Base-by-base conservation (phyloP, 2,113 vertebrate genomes). In the Petaurus breviceps region DNA sequence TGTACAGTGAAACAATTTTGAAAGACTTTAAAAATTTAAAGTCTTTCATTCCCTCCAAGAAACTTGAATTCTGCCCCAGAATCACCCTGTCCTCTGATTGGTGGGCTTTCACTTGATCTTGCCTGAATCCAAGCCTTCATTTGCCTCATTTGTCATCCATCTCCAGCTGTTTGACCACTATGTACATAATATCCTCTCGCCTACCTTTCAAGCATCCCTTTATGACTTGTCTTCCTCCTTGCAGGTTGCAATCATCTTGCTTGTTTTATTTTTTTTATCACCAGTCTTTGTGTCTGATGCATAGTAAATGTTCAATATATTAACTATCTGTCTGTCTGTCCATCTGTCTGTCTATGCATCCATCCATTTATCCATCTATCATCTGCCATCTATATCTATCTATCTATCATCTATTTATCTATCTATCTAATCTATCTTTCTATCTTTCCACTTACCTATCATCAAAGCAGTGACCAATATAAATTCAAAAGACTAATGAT, bases 81-180 rank as follows among this genome's bases (percentile, higher is more conserved):
- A 57, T 9, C 55, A 57, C 97, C 98, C 98, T 97, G 97, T 94
- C 94, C 97, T 96, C 98, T 98, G 96, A 98, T 98, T 97, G 97
- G 96, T 95, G 97, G 97, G 47, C 97, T 97, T 96, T 96, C 31
- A 92, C 95, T 96, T 97, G 90, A 98, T 97, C 97, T 98, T 98
- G 97, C 98, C 98, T 98, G 96, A 89, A 95, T 31, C 4, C 57
- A 68, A 14, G 11, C 12, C 10, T 68, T 68, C 57, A 55, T 37
- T 68, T 68, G 28, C 31, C 11, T 68, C 57, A 37, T 11, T 68
- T 57, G 10, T 37, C 57, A 31, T 10, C 11, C 16, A 68, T 68
- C 11, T 31, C 16, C 10, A 68, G 28, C 37, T 37, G 31, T 4
- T 28, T n/a, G 14, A 92, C 96, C 97, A 98, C 98, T 97, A 95